Base-by-base conservation (phyloP, 35 echinoderm and acorn worm species). In the Chiridota heheva region DNA sequence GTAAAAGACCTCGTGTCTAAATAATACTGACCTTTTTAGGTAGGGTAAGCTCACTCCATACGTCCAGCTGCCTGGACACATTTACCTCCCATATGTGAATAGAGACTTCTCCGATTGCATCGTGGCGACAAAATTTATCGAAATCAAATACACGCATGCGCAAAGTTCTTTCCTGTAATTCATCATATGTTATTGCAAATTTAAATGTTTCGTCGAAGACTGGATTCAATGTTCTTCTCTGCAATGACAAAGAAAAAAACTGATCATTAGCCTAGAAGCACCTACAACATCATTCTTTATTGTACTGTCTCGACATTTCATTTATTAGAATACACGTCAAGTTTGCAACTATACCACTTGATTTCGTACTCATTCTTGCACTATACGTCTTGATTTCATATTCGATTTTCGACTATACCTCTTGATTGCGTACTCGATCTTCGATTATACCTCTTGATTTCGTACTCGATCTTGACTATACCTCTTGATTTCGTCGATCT, bases 41-140 rank as follows among this genome's bases (percentile, higher is more conserved):
- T 42, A 62, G 63, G 45, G 82, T 53, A 15, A 96, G 58, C 47
- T 96, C 93, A 76, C 88, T 87, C 93, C 93, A 96, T 7, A 96
- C 88, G 39, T 96, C 88, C 0, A 96, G 66, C 60, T 96, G 82
- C 29, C 93, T 83, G 38, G 93, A 96, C 18, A 96, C 88, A 60
- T 96, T 87, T 47, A 91, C 71, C 4, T 96, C 93, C 22, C 47
- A 30, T 17, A 96, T 71, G 20, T 43, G 49, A 30, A 96, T 83
- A 4, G 49, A 48, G 18, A 96, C 87, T 43, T 96, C 93, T 39
- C 93, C 93, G 60, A 96, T 96, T 7, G 88, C 84, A 58, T 96
- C 93, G 47, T 96, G 93, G 34, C 95, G 74, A 16, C 85, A 92
- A 83, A 98, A 92, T 38, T 98, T 98, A 48, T 98, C 95, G 32